Percentiles rank a stretch among this genome's conserved stretches.
Conservation (phyloP, 2,888 invertebrate genomes). For the Epinotia demarniana region DNA sequence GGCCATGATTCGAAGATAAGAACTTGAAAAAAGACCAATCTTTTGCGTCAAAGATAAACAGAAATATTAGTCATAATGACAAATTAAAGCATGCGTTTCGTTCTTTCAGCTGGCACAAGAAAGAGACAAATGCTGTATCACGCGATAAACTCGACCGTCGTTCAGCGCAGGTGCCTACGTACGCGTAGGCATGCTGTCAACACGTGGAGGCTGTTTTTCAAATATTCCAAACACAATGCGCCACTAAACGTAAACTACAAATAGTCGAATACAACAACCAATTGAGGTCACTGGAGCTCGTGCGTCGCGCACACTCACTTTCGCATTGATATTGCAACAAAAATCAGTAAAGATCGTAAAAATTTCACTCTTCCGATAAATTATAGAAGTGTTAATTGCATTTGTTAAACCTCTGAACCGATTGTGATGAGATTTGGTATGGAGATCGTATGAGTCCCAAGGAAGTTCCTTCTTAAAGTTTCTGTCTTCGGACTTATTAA, state of each 20-base stretch:
- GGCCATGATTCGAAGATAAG: no score
- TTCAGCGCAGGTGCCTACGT: not conserved
- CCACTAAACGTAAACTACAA: constrained; percentile 24
- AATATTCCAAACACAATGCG: constrained; percentile 26
- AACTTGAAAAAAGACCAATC: no score
- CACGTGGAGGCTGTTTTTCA: constrained; percentile 27
- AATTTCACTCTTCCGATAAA: no score
- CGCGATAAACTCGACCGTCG: no score
- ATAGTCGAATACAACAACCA: constrained; percentile 15
- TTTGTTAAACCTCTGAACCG: no score
- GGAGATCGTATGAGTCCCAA: no score
- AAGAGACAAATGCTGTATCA: not conserved
- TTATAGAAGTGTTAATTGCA: no score
- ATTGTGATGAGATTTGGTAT: no score
- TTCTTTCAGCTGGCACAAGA: not conserved
- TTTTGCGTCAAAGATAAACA: no score
- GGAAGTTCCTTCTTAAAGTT: no score
- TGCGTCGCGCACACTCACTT: not conserved
- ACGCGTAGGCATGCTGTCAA: constrained; percentile 13
- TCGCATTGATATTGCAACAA: not conserved
- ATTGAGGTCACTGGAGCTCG: constrained; percentile 22
- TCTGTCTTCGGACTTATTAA: no score
- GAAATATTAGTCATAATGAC: not conserved
- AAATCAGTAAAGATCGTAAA: not conserved
- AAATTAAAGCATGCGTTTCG: not conserved